Evolutionary conservation across 2,888 invertebrate species (phyloP).

Genomic region (Drosophila anomalata): DNA sequence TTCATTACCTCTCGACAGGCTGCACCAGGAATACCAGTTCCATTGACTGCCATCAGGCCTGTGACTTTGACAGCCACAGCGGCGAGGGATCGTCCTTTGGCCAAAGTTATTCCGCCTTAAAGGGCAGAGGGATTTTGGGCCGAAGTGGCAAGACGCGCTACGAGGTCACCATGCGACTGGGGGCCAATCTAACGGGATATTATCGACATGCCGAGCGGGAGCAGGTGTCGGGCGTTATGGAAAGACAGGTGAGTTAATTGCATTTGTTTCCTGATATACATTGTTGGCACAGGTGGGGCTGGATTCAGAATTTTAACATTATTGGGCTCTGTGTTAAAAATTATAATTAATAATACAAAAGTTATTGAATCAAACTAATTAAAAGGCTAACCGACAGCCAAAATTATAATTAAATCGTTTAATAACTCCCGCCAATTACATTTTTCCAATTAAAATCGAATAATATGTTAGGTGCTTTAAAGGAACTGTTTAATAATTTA

Average conservation of each 20-base stretch:
- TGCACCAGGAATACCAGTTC: conserved; percentile 77
- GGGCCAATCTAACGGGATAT: conserved; percentile 82
- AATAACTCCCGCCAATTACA: too few relatives aligned
- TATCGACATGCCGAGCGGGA: conserved; percentile 80
- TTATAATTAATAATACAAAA: background rate
- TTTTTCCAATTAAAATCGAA: too few relatives aligned
- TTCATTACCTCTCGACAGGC: conserved; percentile 56
- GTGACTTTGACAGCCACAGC: conserved; percentile 71
- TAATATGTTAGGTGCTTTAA: too few relatives aligned
- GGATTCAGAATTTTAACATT: background rate
- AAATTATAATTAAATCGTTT: too few relatives aligned
- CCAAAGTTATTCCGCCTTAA: conserved; percentile 46
- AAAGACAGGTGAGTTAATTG: conserved; percentile 82
- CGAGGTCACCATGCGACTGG: conserved; percentile 83
- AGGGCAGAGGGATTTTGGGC: conserved; percentile 68
- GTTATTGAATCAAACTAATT: too few relatives aligned
- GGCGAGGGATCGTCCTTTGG: conserved; percentile 15
- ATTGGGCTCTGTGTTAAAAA: background rate
- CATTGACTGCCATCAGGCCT: conserved; percentile 81
- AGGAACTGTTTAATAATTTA: too few relatives aligned
- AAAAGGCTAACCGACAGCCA: too few relatives aligned
- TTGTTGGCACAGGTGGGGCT: background rate
- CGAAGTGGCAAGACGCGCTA: conserved; percentile 83
- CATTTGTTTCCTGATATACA: background rate
- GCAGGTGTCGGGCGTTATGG: conserved; percentile 80